phyloP scores from a whole-genome alignment of 2,888 invertebrate species.

The Byasa hedistus region DNA sequence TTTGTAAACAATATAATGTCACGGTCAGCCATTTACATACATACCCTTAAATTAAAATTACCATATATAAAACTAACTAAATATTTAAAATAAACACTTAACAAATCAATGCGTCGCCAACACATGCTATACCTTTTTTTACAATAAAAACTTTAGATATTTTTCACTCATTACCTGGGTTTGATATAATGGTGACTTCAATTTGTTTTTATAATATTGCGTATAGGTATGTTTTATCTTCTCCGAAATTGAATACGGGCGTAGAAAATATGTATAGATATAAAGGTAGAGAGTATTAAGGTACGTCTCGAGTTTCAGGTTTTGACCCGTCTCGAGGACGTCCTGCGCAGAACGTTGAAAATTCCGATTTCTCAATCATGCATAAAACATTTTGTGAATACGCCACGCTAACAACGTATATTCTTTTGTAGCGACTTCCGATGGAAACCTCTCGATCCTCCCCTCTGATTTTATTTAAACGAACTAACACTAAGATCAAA shows the following conservation, averaged over 20 bases:
- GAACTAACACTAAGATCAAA: not conserved
- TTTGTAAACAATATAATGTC: too few species aligned
- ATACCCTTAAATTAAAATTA: too few species aligned
- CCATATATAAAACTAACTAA: too few species aligned
- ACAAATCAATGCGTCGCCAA: too few species aligned
- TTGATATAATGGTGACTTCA: too few species aligned
- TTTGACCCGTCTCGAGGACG: conserved; percentile 26
- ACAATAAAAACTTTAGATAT: too few species aligned
- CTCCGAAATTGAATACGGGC: conserved; percentile 2
- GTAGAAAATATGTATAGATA: conserved; percentile 7
- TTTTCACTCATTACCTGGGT: too few species aligned
- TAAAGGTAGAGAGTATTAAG: not conserved
- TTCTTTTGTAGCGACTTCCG: conserved; percentile 25
- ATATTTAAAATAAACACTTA: too few species aligned
- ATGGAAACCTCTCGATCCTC: conserved; percentile 24
- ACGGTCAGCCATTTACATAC: too few species aligned
- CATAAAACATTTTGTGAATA: conserved; percentile 30
- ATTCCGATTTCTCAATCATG: conserved; percentile 30
- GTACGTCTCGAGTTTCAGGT: conserved; percentile 27
- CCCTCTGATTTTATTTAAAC: conserved; percentile 18
- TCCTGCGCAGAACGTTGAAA: conserved; percentile 28
- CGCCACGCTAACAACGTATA: conserved; percentile 10
- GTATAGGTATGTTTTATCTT: conserved; percentile 1
- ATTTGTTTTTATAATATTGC: not conserved
- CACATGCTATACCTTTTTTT: too few species aligned